Evolutionary conservation across 2,797 vertebrate species (phyloP), one percentile per base, ranked within the genome.

Genomic region (Macropodus opercularis): DNA sequence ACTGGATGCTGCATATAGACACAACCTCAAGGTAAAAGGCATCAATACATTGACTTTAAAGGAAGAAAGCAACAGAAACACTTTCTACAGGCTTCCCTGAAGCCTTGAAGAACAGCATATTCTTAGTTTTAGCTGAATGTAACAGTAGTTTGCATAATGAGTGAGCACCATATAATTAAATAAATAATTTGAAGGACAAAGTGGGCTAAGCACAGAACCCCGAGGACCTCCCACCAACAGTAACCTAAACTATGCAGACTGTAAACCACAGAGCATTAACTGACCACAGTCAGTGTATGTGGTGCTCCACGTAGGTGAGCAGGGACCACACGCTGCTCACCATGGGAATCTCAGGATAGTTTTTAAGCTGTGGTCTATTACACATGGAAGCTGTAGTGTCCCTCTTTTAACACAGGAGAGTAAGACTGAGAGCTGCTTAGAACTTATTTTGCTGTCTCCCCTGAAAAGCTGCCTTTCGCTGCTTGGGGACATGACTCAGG

Each of bases 1-100:
- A 49, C 80, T 96, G 81, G 94, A 96, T 39, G 90, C 93, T 18
- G 95, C 95, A 24, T 93, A 95, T 63, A 92, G 93, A 87, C 92
- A 94, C 73, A 91, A 92, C 72, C 94, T 96, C 72, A 95, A 96
- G 94, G 96, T 97, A 91, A 77, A 44, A n/a, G n/a, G n/a, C n/a
- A n/a, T n/a, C n/a, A n/a, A n/a, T n/a, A n/a, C n/a, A n/a, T n/a
- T n/a, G n/a, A n/a, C n/a, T n/a, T n/a, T n/a, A n/a, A 5, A 31
- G 29, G 11, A 9, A 31, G 7, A 54, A 60, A 4, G 23, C 77
- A 63, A 65, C 56, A 63, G 62, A 48, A 76, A n/a, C n/a, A n/a
- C n/a, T n/a, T n/a, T n/a, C n/a, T n/a, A n/a, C n/a, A n/a, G n/a
- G n/a, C n/a, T n/a, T n/a, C n/a, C n/a, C n/a, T n/a, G n/a, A n/a